These are phyloP conservation scores for Epinotia brunnichana DNA, from an alignment of 2,888 invertebrate genomes.

Conservation along the genomic window DNA sequence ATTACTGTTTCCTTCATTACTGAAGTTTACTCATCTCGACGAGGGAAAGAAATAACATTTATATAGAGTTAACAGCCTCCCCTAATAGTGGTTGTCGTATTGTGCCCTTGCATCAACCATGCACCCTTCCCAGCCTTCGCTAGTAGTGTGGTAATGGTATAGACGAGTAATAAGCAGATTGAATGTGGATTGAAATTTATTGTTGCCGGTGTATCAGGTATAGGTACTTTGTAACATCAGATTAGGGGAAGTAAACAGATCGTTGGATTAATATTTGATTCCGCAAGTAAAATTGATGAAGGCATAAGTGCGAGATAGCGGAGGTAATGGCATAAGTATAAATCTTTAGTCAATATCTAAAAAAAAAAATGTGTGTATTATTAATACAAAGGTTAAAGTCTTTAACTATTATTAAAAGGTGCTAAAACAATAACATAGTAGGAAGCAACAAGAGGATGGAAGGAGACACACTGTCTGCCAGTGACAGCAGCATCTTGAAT, in stretches of 20 bases:
- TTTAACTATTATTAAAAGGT: no score
- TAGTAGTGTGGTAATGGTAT: slow-evolving; percentile 65
- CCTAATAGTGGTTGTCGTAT: slow-evolving; percentile 50
- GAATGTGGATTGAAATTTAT: slow-evolving; percentile 72
- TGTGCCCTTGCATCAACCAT: slow-evolving; percentile 67
- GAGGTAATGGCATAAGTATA: neutral
- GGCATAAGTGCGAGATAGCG: neutral
- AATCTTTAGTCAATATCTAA: no score
- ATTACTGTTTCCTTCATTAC: slow-evolving; percentile 52
- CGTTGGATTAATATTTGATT: slow-evolving; percentile 14
- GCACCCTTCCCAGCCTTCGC: slow-evolving; percentile 71
- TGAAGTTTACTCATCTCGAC: slow-evolving; percentile 52
- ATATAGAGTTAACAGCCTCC: slow-evolving; percentile 58
- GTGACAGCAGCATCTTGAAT: slow-evolving; percentile 33
- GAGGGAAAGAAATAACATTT: slow-evolving; percentile 59
- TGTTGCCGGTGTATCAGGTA: slow-evolving; percentile 41
- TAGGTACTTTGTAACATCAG: slow-evolving; percentile 17
- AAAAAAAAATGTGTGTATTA: no score
- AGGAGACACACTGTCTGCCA: slow-evolving; percentile 2
- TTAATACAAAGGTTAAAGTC: no score
- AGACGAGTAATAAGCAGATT: slow-evolving; percentile 66
- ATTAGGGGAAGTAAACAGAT: slow-evolving; percentile 22
- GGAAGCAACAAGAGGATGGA: neutral
- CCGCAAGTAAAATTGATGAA: neutral
- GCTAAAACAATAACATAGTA: neutral